Percentiles rank a stretch among this genome's conserved stretches.
Conservation (phyloP, 2,113 vertebrate genomes). For the Anser brachyrhynchus region DNA sequence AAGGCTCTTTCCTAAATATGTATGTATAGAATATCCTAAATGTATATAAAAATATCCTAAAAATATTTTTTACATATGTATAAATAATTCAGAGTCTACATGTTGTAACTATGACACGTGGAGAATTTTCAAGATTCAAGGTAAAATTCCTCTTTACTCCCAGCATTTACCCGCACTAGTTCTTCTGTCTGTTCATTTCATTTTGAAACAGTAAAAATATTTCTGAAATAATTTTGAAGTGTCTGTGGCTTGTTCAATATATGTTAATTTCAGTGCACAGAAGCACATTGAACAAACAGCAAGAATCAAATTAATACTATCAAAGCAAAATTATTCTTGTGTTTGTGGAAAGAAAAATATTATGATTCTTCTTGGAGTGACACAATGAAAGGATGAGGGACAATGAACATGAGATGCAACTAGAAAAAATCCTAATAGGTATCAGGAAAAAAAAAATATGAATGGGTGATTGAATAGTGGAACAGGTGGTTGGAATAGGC, state of each 20-base stretch:
- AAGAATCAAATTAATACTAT: neutral
- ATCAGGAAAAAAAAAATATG: neutral
- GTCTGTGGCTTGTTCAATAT: neutral
- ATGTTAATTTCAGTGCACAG: neutral
- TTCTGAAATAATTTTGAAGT: neutral
- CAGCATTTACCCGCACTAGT: neutral
- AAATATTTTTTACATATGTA: neutral
- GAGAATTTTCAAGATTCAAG: neutral
- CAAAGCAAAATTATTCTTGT: neutral
- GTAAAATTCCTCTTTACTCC: neutral
- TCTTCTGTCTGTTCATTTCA: neutral
- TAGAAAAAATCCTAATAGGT: neutral
- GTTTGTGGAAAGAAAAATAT: neutral
- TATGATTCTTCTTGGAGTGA: neutral
- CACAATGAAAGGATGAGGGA: neutral
- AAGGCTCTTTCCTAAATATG: no score
- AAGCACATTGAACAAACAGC: neutral
- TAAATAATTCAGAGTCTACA: neutral
- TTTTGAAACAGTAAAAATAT: neutral
- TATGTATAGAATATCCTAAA: no score
- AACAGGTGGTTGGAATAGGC: neutral
- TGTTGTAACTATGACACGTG: neutral
- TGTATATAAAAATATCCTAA: neutral
- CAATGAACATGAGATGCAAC: neutral
- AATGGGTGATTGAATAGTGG: neutral